Percentiles rank a stretch among this genome's conserved stretches.
Conservation (phyloP, 2,888 invertebrate species). For the Gymnocheta viridis region DNA sequence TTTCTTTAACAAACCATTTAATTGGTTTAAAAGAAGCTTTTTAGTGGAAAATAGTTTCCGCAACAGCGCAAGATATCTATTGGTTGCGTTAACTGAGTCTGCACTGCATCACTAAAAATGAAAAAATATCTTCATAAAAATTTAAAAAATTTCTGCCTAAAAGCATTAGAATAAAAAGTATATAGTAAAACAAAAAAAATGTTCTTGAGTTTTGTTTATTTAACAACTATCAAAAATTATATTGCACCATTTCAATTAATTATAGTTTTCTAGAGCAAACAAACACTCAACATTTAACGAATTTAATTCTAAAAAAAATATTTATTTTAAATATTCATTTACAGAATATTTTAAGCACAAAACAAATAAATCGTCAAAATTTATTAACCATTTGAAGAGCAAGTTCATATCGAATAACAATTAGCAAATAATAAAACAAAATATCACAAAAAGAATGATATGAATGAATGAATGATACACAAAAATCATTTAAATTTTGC, state of each 20-base stretch:
- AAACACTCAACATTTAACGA: neutral
- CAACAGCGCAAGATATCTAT: no score
- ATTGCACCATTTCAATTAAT: neutral
- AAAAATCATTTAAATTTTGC: constrained; percentile 1
- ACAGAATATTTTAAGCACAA: constrained; percentile 30
- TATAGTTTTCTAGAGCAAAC: neutral
- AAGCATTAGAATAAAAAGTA: no score
- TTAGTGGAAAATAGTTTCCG: no score
- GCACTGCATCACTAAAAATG: no score
- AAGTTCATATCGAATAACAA: constrained; percentile 3
- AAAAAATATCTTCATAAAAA: no score
- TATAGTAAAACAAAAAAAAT: no score
- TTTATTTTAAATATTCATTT: neutral
- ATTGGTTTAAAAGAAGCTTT: no score
- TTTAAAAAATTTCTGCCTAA: no score
- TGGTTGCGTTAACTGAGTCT: no score
- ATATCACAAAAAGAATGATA: neutral
- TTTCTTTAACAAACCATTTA: no score
- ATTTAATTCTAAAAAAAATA: neutral
- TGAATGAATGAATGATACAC: neutral
- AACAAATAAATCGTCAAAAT: constrained; percentile 45
- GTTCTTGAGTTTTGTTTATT: neutral
- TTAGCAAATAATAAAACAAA: constrained; percentile 11
- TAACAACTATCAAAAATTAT: neutral
- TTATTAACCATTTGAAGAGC: constrained; percentile 24